Evolutionary conservation across 2,113 vertebrate genomes (phyloP), one percentile per base, ranked within the genome.

Genomic region (Ceyx melanurus): DNA sequence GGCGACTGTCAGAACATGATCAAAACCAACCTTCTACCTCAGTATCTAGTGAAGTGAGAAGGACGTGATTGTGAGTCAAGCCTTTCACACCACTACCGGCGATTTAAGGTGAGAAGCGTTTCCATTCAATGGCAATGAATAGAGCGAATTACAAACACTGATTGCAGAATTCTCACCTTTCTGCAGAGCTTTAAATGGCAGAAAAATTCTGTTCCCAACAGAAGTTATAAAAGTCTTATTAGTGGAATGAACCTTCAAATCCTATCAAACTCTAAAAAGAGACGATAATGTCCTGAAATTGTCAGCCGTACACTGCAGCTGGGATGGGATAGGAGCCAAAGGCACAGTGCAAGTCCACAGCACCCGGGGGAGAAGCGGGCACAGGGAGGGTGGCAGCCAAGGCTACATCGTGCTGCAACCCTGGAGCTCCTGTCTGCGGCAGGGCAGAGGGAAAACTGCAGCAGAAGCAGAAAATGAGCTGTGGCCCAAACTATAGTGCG

Each of bases 331-430:
- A 29, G 1, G 5, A 89, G 31, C n/a, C 71, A 82, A 68, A 93
- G 45, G 67, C 54, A 85, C n/a, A 15, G 53, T 2, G 2, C 9
- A 79, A 31, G n/a, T 73, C 35, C 67, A 62, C 26, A 68, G 10
- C 6, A 45, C 5, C 29, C 9, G 29, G 10, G 16, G 11, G 4
- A 76, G n/a, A 86, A 66, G 21, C 0, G 0, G 18, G 28, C 62
- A n/a, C 0, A 1, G 16, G 14, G 28, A 80, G 37, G 28, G 15
- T 25, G 17, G 17, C 28, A 72, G 61, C 6, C 3, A 8, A 42
- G 53, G 60, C 54, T 28, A 15, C 0, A 0, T 22, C 15, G 7
- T 21, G 33, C 35, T 46, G 71, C 22, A 45, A 2, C 42, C 12
- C 23, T 23, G 19, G 53, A 67, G n/a, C 29, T 75, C 13, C 13